Evolutionary conservation across 1,140 invertebrate genomes (phyloP), one percentile per base, ranked within the genome.

Genomic region (Musca domestica): DNA sequence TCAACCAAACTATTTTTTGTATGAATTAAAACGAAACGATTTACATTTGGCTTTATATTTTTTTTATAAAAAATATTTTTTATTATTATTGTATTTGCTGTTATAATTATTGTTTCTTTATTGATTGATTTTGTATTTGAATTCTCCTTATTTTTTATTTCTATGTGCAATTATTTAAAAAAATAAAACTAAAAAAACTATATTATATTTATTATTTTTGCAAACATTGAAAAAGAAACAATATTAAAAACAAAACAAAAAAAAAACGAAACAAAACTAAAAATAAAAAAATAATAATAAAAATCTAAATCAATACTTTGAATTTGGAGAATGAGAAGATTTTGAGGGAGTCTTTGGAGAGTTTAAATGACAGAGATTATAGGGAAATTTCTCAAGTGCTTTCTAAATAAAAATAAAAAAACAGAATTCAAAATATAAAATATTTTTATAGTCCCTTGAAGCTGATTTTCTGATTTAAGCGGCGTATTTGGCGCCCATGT

Each of bases 161-260:
- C 64, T 49, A 65, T 48, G 46, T 65, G 41, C 64, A 65, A 65
- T 65, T 65, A 65, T 65, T 23, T 22, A 49, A 23, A 65, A 63
- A 41, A 17, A 30, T 9, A 15, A 34, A 34, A 41, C 34, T 5
- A 41, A 41, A 41, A 41, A 41, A 5, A 41, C 34, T 10, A 5
- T 10, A 41, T 41, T 41, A 41, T 23, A 52, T 22, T 52, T 52
- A 20, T 52, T 65, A 49, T 65, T 65, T 65, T 47, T 65, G 48
- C n/a, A 48, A 63, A 25, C 41, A 49, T n/a, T n/a, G n/a, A n/a
- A n/a, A n/a, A n/a, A 65, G 25, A 49, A 65, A 30, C 4, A 52
- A 52, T 52, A 14, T 12, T n/a, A n/a, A 9, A 34, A 61, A 61
- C 7, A 34, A 58, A 61, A 61, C 56, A 34, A 34, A 9, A 61